These are phyloP conservation scores for Drosophila subsilvestris DNA, from an alignment of 2,888 invertebrate genomes.

Conservation along the genomic window DNA sequence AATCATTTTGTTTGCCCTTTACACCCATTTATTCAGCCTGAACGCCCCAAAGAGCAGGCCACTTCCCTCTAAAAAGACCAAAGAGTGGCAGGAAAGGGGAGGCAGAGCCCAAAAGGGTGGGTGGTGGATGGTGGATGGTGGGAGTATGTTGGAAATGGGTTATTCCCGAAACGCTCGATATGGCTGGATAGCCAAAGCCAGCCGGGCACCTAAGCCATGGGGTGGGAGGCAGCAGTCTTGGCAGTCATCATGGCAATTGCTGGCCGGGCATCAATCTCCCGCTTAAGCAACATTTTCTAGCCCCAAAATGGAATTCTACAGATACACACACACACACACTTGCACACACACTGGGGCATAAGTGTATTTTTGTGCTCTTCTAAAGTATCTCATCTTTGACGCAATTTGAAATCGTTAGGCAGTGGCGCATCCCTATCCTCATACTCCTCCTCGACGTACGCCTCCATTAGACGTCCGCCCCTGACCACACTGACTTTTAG, in stretches of 20 bases:
- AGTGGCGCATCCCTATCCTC: constrained; percentile 23
- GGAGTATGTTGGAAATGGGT: constrained; percentile 33
- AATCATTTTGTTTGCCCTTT: constrained; percentile 84
- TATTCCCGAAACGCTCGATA: constrained; percentile 47
- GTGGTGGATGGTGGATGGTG: not conserved
- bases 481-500: constrained; percentile 47
- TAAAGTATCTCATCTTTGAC: constrained; percentile 68
- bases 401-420: constrained; percentile 71
- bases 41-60: constrained; percentile 73
- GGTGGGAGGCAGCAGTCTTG: constrained; percentile 26
- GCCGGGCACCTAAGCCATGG: constrained; percentile 42
- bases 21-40: constrained; percentile 81
- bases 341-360: constrained; percentile 10
- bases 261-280: constrained; percentile 69
- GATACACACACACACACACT: constrained; percentile 32
- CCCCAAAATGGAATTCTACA: constrained; percentile 58
- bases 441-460: constrained; percentile 17
- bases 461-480: constrained; percentile 43
- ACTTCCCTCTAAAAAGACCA: constrained; percentile 22
- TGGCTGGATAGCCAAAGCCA: constrained; percentile 22
- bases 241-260: constrained; percentile 61
- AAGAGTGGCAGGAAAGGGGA: not conserved
- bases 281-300: constrained; percentile 68
- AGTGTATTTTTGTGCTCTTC: constrained; percentile 8
- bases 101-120: not conserved